phyloP scores from a whole-genome alignment of 2,797 vertebrate genomes.

The Selene dorsalis region DNA sequence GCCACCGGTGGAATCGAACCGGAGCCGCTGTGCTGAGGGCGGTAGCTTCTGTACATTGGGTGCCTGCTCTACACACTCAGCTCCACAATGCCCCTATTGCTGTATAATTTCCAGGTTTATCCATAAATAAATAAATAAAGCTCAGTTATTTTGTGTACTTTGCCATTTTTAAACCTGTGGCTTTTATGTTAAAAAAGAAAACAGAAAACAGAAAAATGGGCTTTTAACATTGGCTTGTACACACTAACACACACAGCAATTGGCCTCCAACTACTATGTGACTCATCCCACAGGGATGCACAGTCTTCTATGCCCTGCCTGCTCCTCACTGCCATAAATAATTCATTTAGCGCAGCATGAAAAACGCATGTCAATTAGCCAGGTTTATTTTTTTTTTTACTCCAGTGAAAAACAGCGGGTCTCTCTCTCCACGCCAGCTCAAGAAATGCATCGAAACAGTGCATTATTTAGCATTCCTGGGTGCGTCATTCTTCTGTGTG shows the following conservation, averaged over 20 bases:
- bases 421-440: slow-evolving; percentile 46
- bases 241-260: slow-evolving; percentile 17
- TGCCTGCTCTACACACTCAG: too few relatives aligned
- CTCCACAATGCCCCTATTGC: too few relatives aligned
- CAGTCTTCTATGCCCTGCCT: slow-evolving; percentile 53
- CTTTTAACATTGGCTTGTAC: slow-evolving; percentile 34
- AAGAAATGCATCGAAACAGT: slow-evolving; percentile 56
- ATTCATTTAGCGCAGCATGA: slow-evolving; percentile 81
- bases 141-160: not conserved
- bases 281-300: slow-evolving; percentile 60
- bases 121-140: too few relatives aligned
- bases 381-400: slow-evolving; percentile 70
- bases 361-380: slow-evolving; percentile 82
- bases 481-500: slow-evolving; percentile 54
- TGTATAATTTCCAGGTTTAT: too few relatives aligned
- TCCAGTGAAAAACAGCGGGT: slow-evolving; percentile 68
- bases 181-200: not conserved
- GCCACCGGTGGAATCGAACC: too few relatives aligned
- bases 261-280: slow-evolving; percentile 46
- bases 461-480: slow-evolving; percentile 78
- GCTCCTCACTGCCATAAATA: slow-evolving; percentile 73
- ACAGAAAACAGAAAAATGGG: not conserved
- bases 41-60: too few relatives aligned
- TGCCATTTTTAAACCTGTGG: not conserved
- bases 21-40: too few relatives aligned